A percentile compares a stretch with the other conserved stretches of the same genome.
Evolutionary conservation across 2,888 invertebrate species (phyloP).

Genomic region (Drosophila trichaetosa): DNA sequence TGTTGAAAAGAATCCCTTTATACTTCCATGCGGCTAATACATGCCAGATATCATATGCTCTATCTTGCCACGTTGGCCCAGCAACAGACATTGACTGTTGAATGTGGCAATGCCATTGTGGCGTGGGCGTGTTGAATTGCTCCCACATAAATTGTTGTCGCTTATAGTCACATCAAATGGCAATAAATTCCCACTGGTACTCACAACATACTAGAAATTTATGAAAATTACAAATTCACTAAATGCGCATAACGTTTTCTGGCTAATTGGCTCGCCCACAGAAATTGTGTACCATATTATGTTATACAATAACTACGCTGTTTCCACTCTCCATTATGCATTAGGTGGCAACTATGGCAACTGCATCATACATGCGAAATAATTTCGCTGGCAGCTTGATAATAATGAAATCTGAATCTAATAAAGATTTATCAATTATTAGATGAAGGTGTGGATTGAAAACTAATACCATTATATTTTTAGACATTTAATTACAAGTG

Average conservation of each 20-base stretch:
- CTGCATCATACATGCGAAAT: neutral
- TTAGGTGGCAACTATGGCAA: neutral
- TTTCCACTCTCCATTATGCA: neutral
- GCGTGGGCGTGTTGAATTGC: neutral
- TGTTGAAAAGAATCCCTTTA: constrained; percentile 20
- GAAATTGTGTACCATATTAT: neutral
- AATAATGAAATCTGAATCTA: neutral
- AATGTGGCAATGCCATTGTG: constrained; percentile 8
- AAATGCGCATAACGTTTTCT: constrained; percentile 8
- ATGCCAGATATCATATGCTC: constrained; percentile 26
- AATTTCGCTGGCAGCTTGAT: neutral
- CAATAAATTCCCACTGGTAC: constrained; percentile 34
- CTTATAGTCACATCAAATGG: constrained; percentile 26
- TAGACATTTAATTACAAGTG: neutral
- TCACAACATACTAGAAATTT: constrained; percentile 19
- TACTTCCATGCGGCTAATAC: constrained; percentile 5
- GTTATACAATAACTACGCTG: neutral
- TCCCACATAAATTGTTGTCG: neutral
- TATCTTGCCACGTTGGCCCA: constrained; percentile 27
- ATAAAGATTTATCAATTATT: neutral
- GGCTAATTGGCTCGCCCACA: constrained; percentile 28
- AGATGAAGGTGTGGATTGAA: neutral
- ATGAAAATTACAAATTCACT: neutral
- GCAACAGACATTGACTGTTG: constrained; percentile 37
- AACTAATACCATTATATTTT: neutral